phyloP scores from a whole-genome alignment of 2,113 vertebrate genomes.

The Nannospalax galili region DNA sequence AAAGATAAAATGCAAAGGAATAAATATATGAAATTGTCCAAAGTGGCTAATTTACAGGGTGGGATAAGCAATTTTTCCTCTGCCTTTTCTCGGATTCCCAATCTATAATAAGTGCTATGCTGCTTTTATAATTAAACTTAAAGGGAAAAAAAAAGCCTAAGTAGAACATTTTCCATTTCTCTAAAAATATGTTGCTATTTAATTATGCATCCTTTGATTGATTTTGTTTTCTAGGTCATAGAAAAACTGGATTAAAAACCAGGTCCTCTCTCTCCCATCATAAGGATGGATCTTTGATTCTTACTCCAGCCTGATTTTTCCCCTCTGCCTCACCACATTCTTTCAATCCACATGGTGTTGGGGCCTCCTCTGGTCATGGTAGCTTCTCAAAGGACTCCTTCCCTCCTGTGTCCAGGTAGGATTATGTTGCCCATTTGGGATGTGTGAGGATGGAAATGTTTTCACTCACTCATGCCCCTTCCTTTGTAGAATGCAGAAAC shows the following conservation, averaged over 20 bases:
- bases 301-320: not conserved
- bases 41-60: not conserved
- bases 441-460: not conserved
- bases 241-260: conserved; percentile 20
- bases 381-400: not conserved
- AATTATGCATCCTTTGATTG: conserved; percentile 9
- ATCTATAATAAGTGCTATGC: conserved; percentile 26
- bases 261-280: not conserved
- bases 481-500: not conserved
- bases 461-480: not conserved
- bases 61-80: not conserved
- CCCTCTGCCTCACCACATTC: not conserved
- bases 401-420: not conserved
- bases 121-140: conserved; percentile 63
- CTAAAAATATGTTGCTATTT: conserved; percentile 44
- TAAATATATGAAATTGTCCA: not conserved
- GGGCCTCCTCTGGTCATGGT: not conserved
- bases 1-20: conserved; percentile 40
- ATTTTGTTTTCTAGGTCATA: conserved; percentile 27
- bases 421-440: not conserved
- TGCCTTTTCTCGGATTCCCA: not conserved
- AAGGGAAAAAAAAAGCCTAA: conserved; percentile 23
- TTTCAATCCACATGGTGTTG: not conserved
- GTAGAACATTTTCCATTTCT: conserved; percentile 46
- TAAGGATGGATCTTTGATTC: not conserved